Percentiles rank a stretch among this genome's conserved stretches.
phyloP scores from a whole-genome alignment of 2,113 vertebrate genomes.

The Zootoca vivipara region DNA sequence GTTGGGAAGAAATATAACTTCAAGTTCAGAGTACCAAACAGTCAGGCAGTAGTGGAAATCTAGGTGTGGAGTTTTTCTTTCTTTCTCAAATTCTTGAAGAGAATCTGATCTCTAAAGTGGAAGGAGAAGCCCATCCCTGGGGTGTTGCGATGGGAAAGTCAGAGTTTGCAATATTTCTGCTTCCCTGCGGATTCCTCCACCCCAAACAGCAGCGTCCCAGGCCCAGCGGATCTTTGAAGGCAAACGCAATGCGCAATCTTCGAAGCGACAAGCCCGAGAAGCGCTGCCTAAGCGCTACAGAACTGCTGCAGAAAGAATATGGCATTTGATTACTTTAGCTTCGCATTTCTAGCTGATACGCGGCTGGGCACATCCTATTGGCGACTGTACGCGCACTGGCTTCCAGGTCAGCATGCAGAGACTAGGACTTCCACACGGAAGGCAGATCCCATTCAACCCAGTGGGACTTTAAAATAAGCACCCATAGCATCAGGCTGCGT shows the following conservation, averaged over 20 bases:
- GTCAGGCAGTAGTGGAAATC: conserved; percentile 5
- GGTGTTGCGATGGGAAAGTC: neutral
- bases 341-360: neutral
- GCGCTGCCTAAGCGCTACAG: neutral
- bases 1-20: neutral
- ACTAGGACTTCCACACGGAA: neutral
- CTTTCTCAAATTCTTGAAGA: too few relatives aligned
- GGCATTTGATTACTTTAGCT: neutral
- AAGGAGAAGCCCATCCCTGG: neutral
- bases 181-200: neutral
- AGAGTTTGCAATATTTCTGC: neutral
- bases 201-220: neutral
- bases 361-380: neutral
- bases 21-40: conserved; percentile 11
- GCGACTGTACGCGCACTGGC: neutral
- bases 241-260: neutral
- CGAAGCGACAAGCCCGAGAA: neutral
- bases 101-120: neutral
- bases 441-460: neutral
- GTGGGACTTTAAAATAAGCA: neutral
- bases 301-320: neutral
- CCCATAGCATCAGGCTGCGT: neutral
- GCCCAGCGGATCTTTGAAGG: neutral
- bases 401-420: neutral
- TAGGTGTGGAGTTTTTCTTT: neutral